phyloP scores from a whole-genome alignment of 2,113 vertebrate species.

The Theristicus caerulescens region DNA sequence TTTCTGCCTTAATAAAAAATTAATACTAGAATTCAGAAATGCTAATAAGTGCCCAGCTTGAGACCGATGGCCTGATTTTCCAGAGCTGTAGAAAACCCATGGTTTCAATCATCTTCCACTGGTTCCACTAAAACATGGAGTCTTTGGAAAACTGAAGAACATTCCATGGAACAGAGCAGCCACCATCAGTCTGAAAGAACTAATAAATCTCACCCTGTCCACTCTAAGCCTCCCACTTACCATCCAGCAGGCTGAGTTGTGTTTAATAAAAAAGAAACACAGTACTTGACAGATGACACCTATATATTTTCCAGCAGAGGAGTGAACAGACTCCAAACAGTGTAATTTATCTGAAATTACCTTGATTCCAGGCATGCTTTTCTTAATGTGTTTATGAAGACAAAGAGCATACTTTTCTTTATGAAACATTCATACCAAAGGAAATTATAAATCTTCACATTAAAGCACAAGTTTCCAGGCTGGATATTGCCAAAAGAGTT shows the following conservation, averaged over 20 bases:
- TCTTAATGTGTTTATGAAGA: not conserved
- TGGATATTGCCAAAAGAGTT: not conserved
- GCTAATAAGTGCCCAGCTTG: not conserved
- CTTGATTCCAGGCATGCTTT: slow-evolving; percentile 1
- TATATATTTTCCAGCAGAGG: not conserved
- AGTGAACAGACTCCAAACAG: not conserved
- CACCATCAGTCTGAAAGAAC: not conserved
- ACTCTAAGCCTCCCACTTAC: not conserved
- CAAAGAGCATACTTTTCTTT: not conserved
- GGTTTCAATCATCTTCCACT: not conserved
- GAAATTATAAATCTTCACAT: not conserved
- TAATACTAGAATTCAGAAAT: not conserved
- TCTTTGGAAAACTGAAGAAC: not conserved
- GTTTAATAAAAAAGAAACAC: not conserved
- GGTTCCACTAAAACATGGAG: not conserved
- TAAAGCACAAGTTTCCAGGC: not conserved
- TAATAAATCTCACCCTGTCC: not conserved
- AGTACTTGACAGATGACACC: not conserved
- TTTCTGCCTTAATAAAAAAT: not conserved
- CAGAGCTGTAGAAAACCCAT: not conserved
- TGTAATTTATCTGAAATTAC: slow-evolving; percentile 3
- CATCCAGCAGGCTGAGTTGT: not conserved
- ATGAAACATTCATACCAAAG: not conserved
- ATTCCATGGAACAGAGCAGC: not conserved
- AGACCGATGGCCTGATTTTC: not conserved